phyloP scores from a whole-genome alignment of 2,888 invertebrate species.

The Microchrysa polita region DNA sequence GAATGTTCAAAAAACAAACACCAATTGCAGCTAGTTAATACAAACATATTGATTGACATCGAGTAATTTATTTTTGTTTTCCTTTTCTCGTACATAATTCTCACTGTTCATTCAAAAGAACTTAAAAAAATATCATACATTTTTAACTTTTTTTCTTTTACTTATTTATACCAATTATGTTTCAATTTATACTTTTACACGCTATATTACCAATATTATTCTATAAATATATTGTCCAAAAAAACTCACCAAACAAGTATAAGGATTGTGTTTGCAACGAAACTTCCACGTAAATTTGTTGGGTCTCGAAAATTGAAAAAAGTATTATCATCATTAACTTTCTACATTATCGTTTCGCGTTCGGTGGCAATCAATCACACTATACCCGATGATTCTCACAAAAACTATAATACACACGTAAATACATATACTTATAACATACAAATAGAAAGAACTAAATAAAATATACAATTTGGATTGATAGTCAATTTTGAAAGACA shows the following conservation, averaged over 20 bases:
- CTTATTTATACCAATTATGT: slow-evolving; percentile 14
- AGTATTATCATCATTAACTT: background rate
- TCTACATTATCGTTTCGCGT: slow-evolving; percentile 1
- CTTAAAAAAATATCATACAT: slow-evolving; percentile 43
- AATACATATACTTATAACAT: slow-evolving; percentile 6
- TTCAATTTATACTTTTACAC: background rate
- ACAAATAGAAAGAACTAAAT: background rate
- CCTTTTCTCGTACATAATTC: slow-evolving; percentile 16
- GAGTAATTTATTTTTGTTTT: slow-evolving; percentile 37
- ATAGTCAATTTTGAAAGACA: background rate
- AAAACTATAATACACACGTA: slow-evolving; percentile 10
- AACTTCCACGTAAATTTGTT: background rate
- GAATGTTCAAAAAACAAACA: too few relatives aligned
- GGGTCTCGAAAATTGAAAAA: background rate
- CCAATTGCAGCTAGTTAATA: too few relatives aligned
- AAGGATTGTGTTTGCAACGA: background rate
- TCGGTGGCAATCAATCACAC: slow-evolving; percentile 21
- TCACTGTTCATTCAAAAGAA: slow-evolving; percentile 40
- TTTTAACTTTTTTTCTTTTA: slow-evolving; percentile 5
- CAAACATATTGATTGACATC: slow-evolving; percentile 43
- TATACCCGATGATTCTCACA: slow-evolving; percentile 6
- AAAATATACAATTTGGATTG: background rate
- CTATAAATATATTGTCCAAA: slow-evolving; percentile 7
- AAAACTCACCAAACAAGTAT: slow-evolving; percentile 5
- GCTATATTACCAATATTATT: slow-evolving; percentile 26